Percentiles rank a stretch among this genome's conserved stretches.
phyloP scores from a whole-genome alignment of 2,888 invertebrate species.

The Amaurobius ferox region DNA sequence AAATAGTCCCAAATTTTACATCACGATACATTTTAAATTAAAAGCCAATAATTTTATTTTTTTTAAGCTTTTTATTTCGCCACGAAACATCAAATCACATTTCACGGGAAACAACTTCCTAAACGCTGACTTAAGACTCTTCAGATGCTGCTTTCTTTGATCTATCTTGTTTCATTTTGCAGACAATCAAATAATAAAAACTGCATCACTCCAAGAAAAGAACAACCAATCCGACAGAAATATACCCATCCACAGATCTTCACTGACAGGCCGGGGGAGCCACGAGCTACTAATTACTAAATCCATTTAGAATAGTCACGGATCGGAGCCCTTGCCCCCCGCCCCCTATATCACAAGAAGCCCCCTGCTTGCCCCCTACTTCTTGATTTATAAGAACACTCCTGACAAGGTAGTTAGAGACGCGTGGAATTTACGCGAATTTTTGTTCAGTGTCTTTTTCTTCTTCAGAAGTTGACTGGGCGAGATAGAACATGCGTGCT shows the following conservation, averaged over 20 bases:
- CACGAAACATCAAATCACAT: too few species aligned
- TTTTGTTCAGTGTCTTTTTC: conserved; percentile 15
- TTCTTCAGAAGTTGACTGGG: not conserved
- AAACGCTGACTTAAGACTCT: too few species aligned
- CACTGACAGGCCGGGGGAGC: conserved; percentile 41
- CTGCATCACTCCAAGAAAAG: not conserved
- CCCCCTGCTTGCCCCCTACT: not conserved
- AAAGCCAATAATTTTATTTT: too few species aligned
- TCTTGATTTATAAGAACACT: conserved; percentile 61
- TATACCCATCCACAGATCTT: conserved; percentile 43
- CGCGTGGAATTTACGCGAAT: conserved; percentile 51
- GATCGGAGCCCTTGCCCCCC: conserved; percentile 44
- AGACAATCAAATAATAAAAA: not conserved
- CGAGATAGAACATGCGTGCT: too few species aligned
- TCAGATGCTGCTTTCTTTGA: too few species aligned
- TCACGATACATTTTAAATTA: too few species aligned
- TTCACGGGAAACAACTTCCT: too few species aligned
- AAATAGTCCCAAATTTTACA: too few species aligned
- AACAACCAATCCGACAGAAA: conserved; percentile 19
- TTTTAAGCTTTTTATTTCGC: too few species aligned
- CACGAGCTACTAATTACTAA: conserved; percentile 68
- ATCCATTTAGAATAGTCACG: conserved; percentile 66
- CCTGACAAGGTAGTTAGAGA: conserved; percentile 65
- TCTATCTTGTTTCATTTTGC: not conserved
- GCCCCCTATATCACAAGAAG: not conserved